Evolutionary conservation across 2,113 vertebrate genomes (phyloP), one percentile per base, ranked within the genome.

Genomic region (Rhinoptilus africanus): DNA sequence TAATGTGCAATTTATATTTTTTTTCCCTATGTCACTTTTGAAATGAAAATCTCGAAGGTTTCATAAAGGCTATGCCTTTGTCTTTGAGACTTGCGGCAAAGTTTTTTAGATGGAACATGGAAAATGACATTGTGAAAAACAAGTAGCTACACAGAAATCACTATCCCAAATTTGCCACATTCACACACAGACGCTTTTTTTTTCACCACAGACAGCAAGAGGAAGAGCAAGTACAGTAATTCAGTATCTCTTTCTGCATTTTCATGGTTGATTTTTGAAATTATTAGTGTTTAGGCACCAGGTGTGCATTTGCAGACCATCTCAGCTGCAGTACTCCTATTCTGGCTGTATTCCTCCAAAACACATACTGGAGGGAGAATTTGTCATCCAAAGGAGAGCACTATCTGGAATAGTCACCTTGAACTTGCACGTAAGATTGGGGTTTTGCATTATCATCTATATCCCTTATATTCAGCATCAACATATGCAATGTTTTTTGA

Each of bases 401-500:
- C 21, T 63, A 5, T 54, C 51, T 82, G 47, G 45, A 71, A 28
- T n/a, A 39, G 37, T 73, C 60, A 68, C 72, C 77, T 88, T 84
- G 67, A 88, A 83, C 72, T 69, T 69, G 59, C 69, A 51, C 35
- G 0, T 19, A 8, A 1, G 6, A 51, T 72, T 13, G 22, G 14
- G n/a, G 11, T 21, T 41, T 63, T 64, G n/a, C 28, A n/a, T 45
- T 27, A 34, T 64, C 57, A 86, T 56, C 63, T 28, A 1, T 8
- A 77, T 51, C 34, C 45, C 27, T 75, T n/a, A 8, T 10, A 47
- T 22, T 57, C 75, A 77, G 16, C 59, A 77, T 21, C 89, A 73
- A 12, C 50, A 2, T 0, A 17, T 26, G 62, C 2, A 3, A 47
- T 1, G 0, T 63, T 78, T 22, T 19, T 41, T 43, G 68, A 67